Conservation (phyloP, 2,888 invertebrate genomes). For the Pandemis cinnamomeana region DNA sequence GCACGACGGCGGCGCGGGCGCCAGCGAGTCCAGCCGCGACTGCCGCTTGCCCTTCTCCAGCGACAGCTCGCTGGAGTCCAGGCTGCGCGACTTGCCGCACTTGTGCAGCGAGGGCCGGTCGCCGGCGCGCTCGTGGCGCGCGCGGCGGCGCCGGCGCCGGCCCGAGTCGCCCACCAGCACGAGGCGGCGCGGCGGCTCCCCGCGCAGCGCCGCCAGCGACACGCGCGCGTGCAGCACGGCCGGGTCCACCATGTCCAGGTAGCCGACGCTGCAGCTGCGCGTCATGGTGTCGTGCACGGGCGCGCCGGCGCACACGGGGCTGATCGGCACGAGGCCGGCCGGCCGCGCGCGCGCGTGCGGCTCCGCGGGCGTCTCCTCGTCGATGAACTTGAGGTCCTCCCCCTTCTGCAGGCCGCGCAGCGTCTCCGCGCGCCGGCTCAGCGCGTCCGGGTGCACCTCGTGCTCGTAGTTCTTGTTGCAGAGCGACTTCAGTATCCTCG, state of each 20-base stretch:
- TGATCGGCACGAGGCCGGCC: conserved; percentile 87
- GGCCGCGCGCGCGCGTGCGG: conserved; percentile 73
- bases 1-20: conserved; percentile 54
- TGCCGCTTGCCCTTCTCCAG: conserved; percentile 67
- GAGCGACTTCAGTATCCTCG: conserved; percentile 75
- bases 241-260: conserved; percentile 92
- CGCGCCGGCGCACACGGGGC: conserved; percentile 81
- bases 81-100: conserved; percentile 92
- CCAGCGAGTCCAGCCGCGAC: conserved; percentile 44
- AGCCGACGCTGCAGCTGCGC: conserved; percentile 94
- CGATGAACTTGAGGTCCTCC: conserved; percentile 88
- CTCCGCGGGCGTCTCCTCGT: conserved; percentile 84
- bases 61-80: conserved; percentile 93
- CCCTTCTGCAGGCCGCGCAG: conserved; percentile 72
- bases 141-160: conserved; percentile 74
- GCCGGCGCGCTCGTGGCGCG: conserved; percentile 56
- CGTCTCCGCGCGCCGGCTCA: conserved; percentile 62
- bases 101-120: conserved; percentile 85
- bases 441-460: conserved; percentile 72
- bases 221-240: conserved; percentile 90
- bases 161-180: conserved; percentile 89
- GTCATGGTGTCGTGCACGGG: conserved; percentile 88
- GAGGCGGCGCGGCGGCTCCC: conserved; percentile 90
- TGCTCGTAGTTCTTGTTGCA: conserved; percentile 75
- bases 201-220: conserved; percentile 87